Evolutionary conservation across 2,113 vertebrate genomes (phyloP).

Genomic region (Microcebus jonahi): DNA sequence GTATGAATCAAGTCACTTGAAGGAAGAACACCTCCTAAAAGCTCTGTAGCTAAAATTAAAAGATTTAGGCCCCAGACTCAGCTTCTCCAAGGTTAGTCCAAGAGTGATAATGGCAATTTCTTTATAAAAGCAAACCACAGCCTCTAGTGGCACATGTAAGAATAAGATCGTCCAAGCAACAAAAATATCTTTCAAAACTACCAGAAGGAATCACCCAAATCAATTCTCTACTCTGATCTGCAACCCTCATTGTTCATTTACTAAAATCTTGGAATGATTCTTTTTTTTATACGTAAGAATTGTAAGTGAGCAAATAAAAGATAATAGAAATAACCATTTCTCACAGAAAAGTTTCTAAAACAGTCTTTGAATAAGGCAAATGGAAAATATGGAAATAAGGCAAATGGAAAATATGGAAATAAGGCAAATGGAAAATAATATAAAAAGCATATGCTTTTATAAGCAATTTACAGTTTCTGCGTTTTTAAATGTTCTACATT

Average conservation of each 20-base stretch:
- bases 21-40: not conserved
- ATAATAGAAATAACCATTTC: constrained; percentile 11
- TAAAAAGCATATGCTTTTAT: not conserved
- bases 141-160: constrained; percentile 80
- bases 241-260: not conserved
- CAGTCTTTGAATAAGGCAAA: not conserved
- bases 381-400: not conserved
- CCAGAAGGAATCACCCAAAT: not conserved
- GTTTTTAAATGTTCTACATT: not conserved
- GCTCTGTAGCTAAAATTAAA: not conserved
- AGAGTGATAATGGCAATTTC: fast-evolving
- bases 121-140: constrained; percentile 60
- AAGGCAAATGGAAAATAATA: not conserved
- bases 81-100: not conserved
- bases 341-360: not conserved
- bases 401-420: not conserved
- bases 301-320: not conserved
- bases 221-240: not conserved
- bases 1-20: not conserved
- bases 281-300: not conserved
- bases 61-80: not conserved
- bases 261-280: not conserved
- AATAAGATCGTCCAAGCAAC: constrained; percentile 49
- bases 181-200: not conserved
- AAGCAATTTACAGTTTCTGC: not conserved